These are phyloP conservation scores for Heliconius sara DNA, from an alignment of 2,888 invertebrate species.

Conservation along the genomic window DNA sequence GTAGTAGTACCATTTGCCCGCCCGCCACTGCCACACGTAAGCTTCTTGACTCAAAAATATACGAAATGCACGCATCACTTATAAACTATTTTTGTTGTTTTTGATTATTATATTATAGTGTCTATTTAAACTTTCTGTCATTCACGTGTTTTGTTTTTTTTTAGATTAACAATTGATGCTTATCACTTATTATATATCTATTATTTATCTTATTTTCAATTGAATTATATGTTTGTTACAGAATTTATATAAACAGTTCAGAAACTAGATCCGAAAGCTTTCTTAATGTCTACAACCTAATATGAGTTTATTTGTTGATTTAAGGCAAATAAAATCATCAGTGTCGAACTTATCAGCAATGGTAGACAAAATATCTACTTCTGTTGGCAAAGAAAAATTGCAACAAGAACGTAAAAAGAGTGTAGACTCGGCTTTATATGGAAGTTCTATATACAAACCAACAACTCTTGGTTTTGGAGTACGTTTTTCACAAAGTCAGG, in stretches of 20 bases:
- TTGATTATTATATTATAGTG: neutral
- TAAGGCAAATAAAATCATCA: constrained; percentile 78
- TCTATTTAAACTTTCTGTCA: neutral
- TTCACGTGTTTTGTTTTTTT: neutral
- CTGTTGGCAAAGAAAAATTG: constrained; percentile 63
- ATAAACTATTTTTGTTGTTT: constrained; percentile 14
- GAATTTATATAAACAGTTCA: constrained; percentile 28
- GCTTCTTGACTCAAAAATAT: constrained; percentile 58
- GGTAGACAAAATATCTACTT: constrained; percentile 78
- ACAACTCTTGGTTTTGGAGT: constrained; percentile 76
- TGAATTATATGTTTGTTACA: constrained; percentile 37
- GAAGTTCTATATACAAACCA: constrained; percentile 72
- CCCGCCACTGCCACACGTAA: constrained; percentile 80
- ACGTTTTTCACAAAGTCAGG: constrained; percentile 77
- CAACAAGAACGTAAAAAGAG: constrained; percentile 61
- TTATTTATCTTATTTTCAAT: neutral
- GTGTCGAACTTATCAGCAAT: constrained; percentile 79
- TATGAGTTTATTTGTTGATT: constrained; percentile 81
- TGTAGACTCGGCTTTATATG: constrained; percentile 63
- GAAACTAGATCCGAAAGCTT: constrained; percentile 40
- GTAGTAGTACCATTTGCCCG: constrained; percentile 74
- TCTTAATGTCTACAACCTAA: constrained; percentile 48
- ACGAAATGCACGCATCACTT: constrained; percentile 67
- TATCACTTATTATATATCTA: neutral
- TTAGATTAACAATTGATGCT: neutral